These are phyloP conservation scores for Morpho helenor DNA, from an alignment of 2,888 invertebrate species.

Conservation along the genomic window DNA sequence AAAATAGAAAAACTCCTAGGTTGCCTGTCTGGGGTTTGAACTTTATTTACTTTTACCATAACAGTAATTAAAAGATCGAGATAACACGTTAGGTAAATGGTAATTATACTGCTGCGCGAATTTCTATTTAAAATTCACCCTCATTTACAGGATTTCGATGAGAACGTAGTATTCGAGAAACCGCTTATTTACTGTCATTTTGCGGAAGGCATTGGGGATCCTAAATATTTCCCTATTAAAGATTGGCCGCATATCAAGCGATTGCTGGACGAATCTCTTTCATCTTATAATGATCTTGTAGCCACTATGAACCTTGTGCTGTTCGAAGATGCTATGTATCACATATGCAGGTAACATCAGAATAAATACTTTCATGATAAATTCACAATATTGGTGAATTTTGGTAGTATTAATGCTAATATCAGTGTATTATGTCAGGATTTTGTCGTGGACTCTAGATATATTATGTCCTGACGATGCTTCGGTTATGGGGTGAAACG, in stretches of 20 bases:
- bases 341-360: conserved; percentile 85
- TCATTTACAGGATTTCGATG: conserved; percentile 82
- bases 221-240: conserved; percentile 90
- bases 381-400: no score
- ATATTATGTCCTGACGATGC: no score
- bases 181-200: conserved; percentile 96
- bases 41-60: no score
- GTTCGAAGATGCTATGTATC: conserved; percentile 96
- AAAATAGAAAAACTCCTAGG: no score
- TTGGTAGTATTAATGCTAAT: no score
- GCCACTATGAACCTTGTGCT: conserved; percentile 96
- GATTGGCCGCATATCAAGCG: conserved; percentile 85
- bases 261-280: conserved; percentile 88
- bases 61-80: no score
- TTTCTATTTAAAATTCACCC: not conserved
- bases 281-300: conserved; percentile 92
- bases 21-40: no score
- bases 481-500: no score
- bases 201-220: conserved; percentile 93
- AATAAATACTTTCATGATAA: not conserved
- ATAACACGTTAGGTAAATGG: no score
- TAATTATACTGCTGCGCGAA: not conserved
- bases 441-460: no score
- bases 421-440: no score
- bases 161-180: conserved; percentile 83